These are phyloP conservation scores for Borostomias antarcticus DNA, from an alignment of 2,797 vertebrate species.

Conservation along the genomic window DNA sequence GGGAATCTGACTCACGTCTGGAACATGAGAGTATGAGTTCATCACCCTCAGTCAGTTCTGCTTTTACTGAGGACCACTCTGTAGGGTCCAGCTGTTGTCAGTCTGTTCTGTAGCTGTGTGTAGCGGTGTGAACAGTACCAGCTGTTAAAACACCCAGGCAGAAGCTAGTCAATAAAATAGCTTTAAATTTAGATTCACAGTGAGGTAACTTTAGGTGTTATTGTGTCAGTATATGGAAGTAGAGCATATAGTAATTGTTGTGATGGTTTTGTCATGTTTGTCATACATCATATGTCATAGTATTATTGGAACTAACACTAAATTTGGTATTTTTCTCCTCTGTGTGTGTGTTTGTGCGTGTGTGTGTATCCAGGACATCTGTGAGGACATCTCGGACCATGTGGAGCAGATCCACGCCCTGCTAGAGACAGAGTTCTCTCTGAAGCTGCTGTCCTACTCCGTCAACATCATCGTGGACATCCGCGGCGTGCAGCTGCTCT, in stretches of 20 bases:
- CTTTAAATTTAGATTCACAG: no score
- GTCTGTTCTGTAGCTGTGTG: neutral
- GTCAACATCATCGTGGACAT: constrained; percentile 98
- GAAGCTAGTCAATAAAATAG: no score
- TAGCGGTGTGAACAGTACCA: no score
- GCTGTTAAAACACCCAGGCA: no score
- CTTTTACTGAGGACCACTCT: neutral
- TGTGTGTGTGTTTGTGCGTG: constrained; percentile 18
- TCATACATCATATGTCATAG: no score
- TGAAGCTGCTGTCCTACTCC: constrained; percentile 96
- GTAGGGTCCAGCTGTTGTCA: constrained; percentile 1
- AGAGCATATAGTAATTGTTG: no score
- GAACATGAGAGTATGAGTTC: constrained; percentile 22
- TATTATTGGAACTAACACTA: neutral
- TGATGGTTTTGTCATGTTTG: no score
- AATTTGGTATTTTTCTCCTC: neutral
- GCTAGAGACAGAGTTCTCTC: constrained; percentile 96
- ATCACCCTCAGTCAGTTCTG: constrained; percentile 23
- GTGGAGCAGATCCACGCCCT: constrained; percentile 98
- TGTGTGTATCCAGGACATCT: constrained; percentile 85
- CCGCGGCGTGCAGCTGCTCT: constrained; percentile 93
- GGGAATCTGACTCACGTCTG: constrained; percentile 47
- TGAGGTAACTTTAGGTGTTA: no score
- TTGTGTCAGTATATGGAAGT: no score
- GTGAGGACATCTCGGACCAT: constrained; percentile 98